Evolutionary conservation across 1,140 invertebrate species (phyloP), one percentile per base, ranked within the genome.

Genomic region (Panagrolaimus sp.): DNA sequence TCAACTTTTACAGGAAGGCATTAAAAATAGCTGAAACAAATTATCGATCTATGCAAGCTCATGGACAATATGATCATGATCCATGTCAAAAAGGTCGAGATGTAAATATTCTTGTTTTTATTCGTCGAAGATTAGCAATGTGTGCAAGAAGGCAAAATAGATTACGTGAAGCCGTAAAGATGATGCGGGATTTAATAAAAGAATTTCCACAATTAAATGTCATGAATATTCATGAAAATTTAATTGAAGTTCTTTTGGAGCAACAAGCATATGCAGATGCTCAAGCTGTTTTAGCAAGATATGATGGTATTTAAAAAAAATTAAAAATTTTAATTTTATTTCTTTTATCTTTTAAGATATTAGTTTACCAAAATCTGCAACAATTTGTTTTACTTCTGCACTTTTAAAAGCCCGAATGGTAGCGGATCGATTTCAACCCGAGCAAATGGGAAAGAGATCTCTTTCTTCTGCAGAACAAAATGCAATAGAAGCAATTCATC

Each of bases 211-310:
- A 94, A 77, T 90, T 96, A 89, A 94, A 92, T 85, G 90, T 94
- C 45, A 88, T 97, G 69, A 93, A 94, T 82, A 92, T 96, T 65
- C 95, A 97, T 84, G 95, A 98, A 86, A 98, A 98, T 87, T 86
- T 98, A 48, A 92, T 98, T 80, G 95, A 98, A 87, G 91, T 90
- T 17, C 85, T 97, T 67, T 85, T 98, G 67, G 94, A 97, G 86
- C 91, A 94, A 88, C 92, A 95, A 84, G 91, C 92, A 0, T 98
- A 96, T 85, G 92, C 94, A 26, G 95, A 98, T 86, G 93, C 92
- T 43, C 92, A 97, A 86, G 92, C 93, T 48, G 91, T 98, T 45
- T 84, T 98, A 75, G 92, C 94, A 14, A 93, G 95, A 85, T 96
- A 96, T 84, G 95, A 97, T 85, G 87, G 87, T 87, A 28, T 21